These are phyloP conservation scores for Struthidea cinerea DNA, from an alignment of 2,113 vertebrate genomes.

Conservation along the genomic window DNA sequence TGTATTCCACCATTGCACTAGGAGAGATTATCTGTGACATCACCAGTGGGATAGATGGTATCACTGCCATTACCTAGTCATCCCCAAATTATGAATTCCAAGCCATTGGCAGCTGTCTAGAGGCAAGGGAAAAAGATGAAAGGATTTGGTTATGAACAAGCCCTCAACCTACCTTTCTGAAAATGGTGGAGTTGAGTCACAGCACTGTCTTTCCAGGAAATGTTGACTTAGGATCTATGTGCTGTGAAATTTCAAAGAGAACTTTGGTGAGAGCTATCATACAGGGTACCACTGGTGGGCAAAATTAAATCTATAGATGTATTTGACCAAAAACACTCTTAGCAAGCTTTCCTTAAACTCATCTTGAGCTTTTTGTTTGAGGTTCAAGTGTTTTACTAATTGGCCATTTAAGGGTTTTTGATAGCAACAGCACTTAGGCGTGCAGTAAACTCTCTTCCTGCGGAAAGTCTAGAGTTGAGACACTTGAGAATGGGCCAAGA, in stretches of 20 bases:
- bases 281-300: neutral
- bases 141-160: neutral
- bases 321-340: neutral
- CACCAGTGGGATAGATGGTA: neutral
- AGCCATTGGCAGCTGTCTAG: neutral
- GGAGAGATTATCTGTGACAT: neutral
- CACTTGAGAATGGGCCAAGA: neutral
- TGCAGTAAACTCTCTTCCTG: neutral
- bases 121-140: neutral
- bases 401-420: neutral
- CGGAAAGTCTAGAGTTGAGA: accelerated
- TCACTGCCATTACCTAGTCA: neutral
- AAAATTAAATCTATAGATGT: neutral
- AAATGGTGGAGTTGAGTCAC: neutral
- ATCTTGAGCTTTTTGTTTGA: neutral
- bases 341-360: neutral
- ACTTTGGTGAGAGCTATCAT: neutral
- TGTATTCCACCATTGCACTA: accelerated
- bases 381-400: neutral
- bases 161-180: neutral
- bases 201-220: neutral
- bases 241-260: neutral
- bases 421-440: neutral
- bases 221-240: neutral
- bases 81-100: neutral